phyloP scores from a whole-genome alignment of 2,888 invertebrate genomes.

The Pecten maximus region DNA sequence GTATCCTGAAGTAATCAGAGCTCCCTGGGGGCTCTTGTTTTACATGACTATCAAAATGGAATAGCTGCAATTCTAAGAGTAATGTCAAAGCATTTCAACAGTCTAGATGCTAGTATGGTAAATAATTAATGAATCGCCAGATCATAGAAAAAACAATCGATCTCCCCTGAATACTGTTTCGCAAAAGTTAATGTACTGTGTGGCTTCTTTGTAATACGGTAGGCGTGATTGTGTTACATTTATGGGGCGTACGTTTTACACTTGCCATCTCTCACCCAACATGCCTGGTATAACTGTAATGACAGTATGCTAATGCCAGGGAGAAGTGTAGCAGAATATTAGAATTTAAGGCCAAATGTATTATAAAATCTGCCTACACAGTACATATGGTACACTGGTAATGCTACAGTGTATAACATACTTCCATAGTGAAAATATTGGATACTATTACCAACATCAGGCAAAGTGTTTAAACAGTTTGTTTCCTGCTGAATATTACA shows the following conservation, averaged over 20 bases:
- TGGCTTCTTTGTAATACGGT: not conserved
- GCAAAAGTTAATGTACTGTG: slow-evolving; percentile 27
- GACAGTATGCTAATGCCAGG: not conserved
- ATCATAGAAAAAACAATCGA: slow-evolving; percentile 30
- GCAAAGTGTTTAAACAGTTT: not conserved
- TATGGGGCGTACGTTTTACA: slow-evolving; percentile 14
- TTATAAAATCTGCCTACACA: not conserved
- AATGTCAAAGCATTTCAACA: slow-evolving; percentile 32
- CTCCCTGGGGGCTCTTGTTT: slow-evolving; percentile 14
- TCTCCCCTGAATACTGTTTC: slow-evolving; percentile 22
- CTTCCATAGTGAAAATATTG: not conserved
- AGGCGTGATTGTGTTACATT: slow-evolving; percentile 29
- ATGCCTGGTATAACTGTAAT: not conserved
- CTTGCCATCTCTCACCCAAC: slow-evolving; percentile 13
- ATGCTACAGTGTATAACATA: not conserved
- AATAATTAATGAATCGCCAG: slow-evolving; percentile 29
- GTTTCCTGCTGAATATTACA: too few species aligned
- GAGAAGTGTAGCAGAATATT: slow-evolving; percentile 9
- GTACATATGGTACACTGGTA: too few species aligned
- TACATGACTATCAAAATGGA: slow-evolving; percentile 27
- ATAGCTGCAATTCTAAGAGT: slow-evolving; percentile 20
- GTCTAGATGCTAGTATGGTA: slow-evolving; percentile 5
- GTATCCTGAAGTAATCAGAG: slow-evolving; percentile 13
- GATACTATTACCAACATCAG: not conserved
- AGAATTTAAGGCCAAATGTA: slow-evolving; percentile 21